Evolutionary conservation across 2,113 vertebrate species (phyloP).

Genomic region (Dermatemys mawii): DNA sequence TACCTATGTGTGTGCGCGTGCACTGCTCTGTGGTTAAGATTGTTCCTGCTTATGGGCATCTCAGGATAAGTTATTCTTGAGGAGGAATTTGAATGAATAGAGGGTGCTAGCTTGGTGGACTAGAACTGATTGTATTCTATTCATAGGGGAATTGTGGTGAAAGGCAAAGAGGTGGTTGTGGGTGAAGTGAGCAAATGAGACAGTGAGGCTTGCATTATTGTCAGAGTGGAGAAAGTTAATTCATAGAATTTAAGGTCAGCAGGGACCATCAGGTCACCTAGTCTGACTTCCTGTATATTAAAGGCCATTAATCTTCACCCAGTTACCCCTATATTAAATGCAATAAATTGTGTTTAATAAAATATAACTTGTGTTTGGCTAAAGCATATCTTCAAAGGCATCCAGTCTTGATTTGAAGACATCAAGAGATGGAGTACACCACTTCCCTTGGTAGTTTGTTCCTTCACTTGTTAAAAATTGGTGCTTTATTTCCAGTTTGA

Average conservation of each 20-base stretch:
- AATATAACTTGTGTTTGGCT: no score
- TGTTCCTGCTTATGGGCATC: background rate
- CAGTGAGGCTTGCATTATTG: background rate
- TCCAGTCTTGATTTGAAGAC: background rate
- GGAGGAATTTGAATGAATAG: background rate
- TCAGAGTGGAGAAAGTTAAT: background rate
- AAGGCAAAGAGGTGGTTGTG: background rate
- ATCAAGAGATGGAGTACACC: background rate
- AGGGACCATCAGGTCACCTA: background rate
- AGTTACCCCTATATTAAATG: background rate
- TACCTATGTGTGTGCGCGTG: no score
- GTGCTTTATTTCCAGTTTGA: background rate
- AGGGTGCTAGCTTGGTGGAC: background rate
- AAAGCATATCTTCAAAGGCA: background rate
- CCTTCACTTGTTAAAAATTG: background rate
- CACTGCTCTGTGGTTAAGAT: background rate
- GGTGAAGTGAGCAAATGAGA: background rate
- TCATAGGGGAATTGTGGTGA: background rate
- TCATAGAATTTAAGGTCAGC: background rate
- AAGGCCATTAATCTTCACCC: background rate
- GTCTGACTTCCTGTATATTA: background rate
- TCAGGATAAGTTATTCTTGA: background rate
- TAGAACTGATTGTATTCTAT: fast-evolving
- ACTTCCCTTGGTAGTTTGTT: background rate
- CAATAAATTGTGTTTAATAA: background rate